Evolutionary conservation across 2,888 invertebrate genomes (phyloP).

Genomic region (Germaria angustata): DNA sequence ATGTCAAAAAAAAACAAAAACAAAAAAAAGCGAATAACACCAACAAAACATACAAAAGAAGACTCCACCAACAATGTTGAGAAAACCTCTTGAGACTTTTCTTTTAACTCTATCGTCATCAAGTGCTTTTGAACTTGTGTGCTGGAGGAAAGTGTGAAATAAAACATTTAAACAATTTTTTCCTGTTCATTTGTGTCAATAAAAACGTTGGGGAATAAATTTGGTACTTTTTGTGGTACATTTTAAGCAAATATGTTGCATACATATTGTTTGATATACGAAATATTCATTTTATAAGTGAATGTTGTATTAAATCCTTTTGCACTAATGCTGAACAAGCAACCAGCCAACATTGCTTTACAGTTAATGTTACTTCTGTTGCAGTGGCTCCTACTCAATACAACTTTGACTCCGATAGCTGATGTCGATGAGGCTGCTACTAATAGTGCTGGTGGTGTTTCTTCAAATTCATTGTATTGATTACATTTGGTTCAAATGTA

Average conservation of each 20-base stretch:
- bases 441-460: slow-evolving; percentile 15
- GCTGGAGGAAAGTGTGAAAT: slow-evolving; percentile 48
- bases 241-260: not conserved
- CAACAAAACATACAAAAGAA: slow-evolving; percentile 7
- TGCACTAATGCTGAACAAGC: not conserved
- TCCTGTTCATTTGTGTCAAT: slow-evolving; percentile 3
- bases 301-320: not conserved
- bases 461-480: slow-evolving; percentile 51
- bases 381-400: slow-evolving; percentile 41
- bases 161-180: slow-evolving; percentile 38
- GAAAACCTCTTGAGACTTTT: slow-evolving; percentile 59
- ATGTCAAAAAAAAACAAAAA: too few species aligned
- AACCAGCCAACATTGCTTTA: not conserved
- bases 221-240: not conserved
- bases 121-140: slow-evolving; percentile 18
- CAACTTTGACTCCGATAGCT: not conserved
- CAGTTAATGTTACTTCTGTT: not conserved
- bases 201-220: not conserved
- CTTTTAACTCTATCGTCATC: slow-evolving; percentile 42
- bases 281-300: not conserved
- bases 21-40: slow-evolving; percentile 1
- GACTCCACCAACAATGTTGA: slow-evolving; percentile 8
- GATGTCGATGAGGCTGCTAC: not conserved
- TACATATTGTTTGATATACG: not conserved
- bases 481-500: slow-evolving; percentile 51